Evolutionary conservation across 2,113 vertebrate genomes (phyloP), one percentile per base, ranked within the genome.

Genomic region (Hippocampus mohnikei): DNA sequence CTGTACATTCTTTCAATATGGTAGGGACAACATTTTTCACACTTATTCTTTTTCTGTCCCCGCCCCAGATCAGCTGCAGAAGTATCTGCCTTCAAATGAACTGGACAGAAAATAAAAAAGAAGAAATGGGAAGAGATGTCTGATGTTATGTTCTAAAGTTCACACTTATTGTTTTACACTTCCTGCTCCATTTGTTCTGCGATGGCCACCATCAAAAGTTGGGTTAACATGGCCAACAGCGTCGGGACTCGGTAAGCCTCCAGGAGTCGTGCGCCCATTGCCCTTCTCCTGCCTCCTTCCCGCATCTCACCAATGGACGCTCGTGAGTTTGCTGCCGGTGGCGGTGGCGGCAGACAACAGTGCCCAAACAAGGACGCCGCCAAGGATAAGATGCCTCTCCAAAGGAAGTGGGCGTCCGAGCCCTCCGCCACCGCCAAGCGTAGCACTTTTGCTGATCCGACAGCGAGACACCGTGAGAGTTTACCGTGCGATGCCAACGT

Each of bases 331-430:
- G 88, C 93, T 91, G 87, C 94, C 87, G 87, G 92, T 79, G 94
- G 94, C 91, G 87, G 94, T 87, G 88, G 33, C 33, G 33, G 92
- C 79, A 94, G 94, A 86, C 94, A 95, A 90, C 95, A 94, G 90
- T 93, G 93, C 94, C 93, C 93, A 84, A 95, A 92, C 88, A 94
- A 94, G 91, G 89, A 87, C n/a, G 21, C 55, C 0, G 91, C 91
- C 86, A 94, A 94, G 91, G 97, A 99, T 91, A 94, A 94, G 87
- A 91, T 86, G 73, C 90, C 91, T 81, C 90, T 94, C 81, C 93
- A 94, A 74, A 95, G 94, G 75, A 93, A 94, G 92, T 96, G 95
- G 95, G 94, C 90, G n/a, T 96, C 96, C 25, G 96, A 96, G 80
- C 94, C 94, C 75, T 87, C 93, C 69, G 91, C 94, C 77, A 86